phyloP scores from a whole-genome alignment of 2,888 invertebrate genomes.

The Apotomis betuletana region DNA sequence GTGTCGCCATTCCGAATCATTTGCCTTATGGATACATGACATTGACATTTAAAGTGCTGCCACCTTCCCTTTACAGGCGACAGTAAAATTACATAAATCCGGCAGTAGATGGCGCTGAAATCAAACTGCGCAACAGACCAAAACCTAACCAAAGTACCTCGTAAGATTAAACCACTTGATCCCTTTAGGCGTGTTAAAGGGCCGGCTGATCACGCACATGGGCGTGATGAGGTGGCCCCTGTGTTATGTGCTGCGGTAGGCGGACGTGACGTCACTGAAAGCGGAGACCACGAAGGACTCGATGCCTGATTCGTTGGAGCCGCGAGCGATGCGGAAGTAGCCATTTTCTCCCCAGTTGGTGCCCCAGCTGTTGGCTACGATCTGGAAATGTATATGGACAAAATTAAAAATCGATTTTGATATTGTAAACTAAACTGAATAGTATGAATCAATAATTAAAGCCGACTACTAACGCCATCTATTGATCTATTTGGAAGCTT shows the following conservation, averaged over 20 bases:
- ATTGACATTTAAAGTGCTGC: no score
- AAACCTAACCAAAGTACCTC: slow-evolving; percentile 60
- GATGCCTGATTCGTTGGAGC: slow-evolving; percentile 94
- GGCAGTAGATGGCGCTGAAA: slow-evolving; percentile 3
- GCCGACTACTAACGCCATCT: no score
- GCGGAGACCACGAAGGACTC: slow-evolving; percentile 94
- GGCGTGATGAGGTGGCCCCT: slow-evolving; percentile 62
- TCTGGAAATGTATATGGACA: slow-evolving; percentile 78
- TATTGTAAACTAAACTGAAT: no score
- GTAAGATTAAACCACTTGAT: slow-evolving; percentile 65
- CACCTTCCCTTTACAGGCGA: no score
- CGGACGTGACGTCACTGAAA: slow-evolving; percentile 85
- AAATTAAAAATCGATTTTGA: no score
- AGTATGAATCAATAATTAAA: no score
- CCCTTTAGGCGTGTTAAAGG: slow-evolving; percentile 61
- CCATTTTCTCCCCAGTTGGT: slow-evolving; percentile 95
- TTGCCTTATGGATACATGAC: no score
- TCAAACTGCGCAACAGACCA: slow-evolving; percentile 38
- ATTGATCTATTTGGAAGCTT: no score
- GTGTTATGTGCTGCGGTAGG: slow-evolving; percentile 70
- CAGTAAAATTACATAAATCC: no score
- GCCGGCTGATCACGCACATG: slow-evolving; percentile 62
- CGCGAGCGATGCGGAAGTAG: slow-evolving; percentile 93
- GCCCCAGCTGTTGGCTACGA: slow-evolving; percentile 98
- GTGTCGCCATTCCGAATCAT: no score